A percentile compares a stretch with the other conserved stretches of the same genome.
Conservation (phyloP, 1,140 invertebrate species). For the Tetraneura akinire region DNA sequence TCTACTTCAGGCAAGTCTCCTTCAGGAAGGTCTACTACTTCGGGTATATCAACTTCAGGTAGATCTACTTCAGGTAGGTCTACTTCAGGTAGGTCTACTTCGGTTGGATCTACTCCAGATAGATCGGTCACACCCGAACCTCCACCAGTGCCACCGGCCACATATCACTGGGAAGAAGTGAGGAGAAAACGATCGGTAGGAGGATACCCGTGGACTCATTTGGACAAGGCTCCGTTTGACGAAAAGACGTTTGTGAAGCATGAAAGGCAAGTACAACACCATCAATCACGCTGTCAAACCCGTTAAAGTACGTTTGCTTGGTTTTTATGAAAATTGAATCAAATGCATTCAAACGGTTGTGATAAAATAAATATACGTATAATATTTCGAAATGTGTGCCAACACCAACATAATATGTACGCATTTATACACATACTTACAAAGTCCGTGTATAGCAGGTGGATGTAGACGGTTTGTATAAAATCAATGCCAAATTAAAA, state of each 20-base stretch:
- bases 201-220: slow-evolving; percentile 60
- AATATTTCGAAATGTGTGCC: not conserved
- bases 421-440: not conserved
- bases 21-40: not conserved
- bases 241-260: slow-evolving; percentile 52
- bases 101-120: not conserved
- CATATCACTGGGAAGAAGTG: slow-evolving; percentile 60
- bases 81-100: not conserved
- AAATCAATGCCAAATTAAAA: slow-evolving; percentile 10
- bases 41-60: not conserved
- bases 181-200: slow-evolving; percentile 57
- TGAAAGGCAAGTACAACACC: slow-evolving; percentile 40
- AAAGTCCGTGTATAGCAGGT: too few relatives aligned
- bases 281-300: not conserved
- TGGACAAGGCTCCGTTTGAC: slow-evolving; percentile 57
- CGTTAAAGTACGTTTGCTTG: not conserved
- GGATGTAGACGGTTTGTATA: not conserved
- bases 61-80: slow-evolving; percentile 10
- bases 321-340: not conserved
- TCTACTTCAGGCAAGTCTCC: not conserved
- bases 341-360: not conserved
- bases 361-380: not conserved
- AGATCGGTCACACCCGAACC: slow-evolving; percentile 44
- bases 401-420: not conserved
- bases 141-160: slow-evolving; percentile 58